These are phyloP conservation scores for Ladona fulva DNA, from an alignment of 1,140 invertebrate species.

Conservation along the genomic window DNA sequence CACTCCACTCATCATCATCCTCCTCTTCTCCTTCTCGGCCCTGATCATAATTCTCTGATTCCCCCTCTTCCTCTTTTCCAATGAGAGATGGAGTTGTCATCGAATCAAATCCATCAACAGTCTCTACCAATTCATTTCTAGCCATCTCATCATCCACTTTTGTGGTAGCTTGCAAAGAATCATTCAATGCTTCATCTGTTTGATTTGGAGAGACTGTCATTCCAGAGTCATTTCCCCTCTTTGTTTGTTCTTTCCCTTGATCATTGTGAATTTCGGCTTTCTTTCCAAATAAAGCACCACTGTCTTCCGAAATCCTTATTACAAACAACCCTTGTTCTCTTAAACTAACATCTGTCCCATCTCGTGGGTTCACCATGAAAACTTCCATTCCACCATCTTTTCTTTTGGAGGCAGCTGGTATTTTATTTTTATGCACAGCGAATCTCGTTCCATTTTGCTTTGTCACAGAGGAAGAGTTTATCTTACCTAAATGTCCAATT, in stretches of 20 bases:
- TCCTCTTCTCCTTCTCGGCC: not conserved
- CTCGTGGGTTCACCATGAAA: not conserved
- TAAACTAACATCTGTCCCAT: not conserved
- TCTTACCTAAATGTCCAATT: not conserved
- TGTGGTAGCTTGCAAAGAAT: not conserved
- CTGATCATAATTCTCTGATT: not conserved
- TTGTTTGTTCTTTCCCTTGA: not conserved
- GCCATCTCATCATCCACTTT: not conserved
- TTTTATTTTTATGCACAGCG: not conserved
- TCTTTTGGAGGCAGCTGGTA: not conserved
- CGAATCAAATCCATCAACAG: not conserved
- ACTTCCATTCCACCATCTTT: not conserved
- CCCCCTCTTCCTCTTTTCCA: not conserved
- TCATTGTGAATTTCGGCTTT: not conserved
- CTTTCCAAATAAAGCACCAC: not conserved
- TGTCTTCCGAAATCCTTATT: not conserved
- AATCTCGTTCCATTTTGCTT: not conserved
- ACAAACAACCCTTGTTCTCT: not conserved
- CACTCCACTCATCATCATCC: conserved; percentile 3
- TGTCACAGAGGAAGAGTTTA: not conserved
- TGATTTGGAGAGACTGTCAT: not conserved
- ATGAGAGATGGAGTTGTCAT: not conserved
- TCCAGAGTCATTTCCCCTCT: not conserved
- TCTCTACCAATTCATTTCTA: not conserved
- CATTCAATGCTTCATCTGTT: not conserved